Evolutionary conservation across 1,140 invertebrate species (phyloP), one percentile per base, ranked within the genome.

Genomic region (Zaprionus africanus): DNA sequence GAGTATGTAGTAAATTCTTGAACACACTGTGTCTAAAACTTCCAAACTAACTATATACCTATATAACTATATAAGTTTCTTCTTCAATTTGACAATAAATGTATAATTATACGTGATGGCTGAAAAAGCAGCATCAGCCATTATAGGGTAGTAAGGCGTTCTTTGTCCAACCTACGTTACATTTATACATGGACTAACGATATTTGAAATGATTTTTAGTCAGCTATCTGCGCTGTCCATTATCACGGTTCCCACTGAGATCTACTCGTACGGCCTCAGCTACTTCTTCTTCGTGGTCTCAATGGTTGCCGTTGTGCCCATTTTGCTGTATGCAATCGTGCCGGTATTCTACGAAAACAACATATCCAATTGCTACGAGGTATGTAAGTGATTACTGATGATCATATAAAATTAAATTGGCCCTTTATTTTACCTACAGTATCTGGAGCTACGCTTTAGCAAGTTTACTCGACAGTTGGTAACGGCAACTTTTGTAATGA

Each of bases 331-430:
- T 31, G 93, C 96, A 17, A 97, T 96, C 81, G 94, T 98, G n/a
- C 97, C 97, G 0, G 96, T 98, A 0, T 98, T 98, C 92, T 97
- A 96, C 81, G 94, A 95, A 31, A 94, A 97, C 5, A 95, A 96
- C 92, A 95, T 96, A 5, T 97, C 96, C n/a, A 97, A 96, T 63
- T 96, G 95, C 26, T 98, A 97, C 92, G 95, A 97, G 94, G 96
- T 97, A 94, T 91, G 73, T 24, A 9, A 2, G 4, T 38, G 15
- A n/a, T 0, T 19, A 19, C 6, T 49, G 43, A 17, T 4, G n/a
- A 7, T 19, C 1, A 6, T 5, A 46, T 46, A 1, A 2, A n/a
- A 4, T 6, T 1, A 19, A n/a, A 46, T 9, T 7, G 5, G 5
- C 19, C 6, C 6, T 19, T 19, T 19, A 19, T 0, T 5, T 15